Conservation (phyloP, 2,888 invertebrate genomes). For the Cryptus viduatorius region DNA sequence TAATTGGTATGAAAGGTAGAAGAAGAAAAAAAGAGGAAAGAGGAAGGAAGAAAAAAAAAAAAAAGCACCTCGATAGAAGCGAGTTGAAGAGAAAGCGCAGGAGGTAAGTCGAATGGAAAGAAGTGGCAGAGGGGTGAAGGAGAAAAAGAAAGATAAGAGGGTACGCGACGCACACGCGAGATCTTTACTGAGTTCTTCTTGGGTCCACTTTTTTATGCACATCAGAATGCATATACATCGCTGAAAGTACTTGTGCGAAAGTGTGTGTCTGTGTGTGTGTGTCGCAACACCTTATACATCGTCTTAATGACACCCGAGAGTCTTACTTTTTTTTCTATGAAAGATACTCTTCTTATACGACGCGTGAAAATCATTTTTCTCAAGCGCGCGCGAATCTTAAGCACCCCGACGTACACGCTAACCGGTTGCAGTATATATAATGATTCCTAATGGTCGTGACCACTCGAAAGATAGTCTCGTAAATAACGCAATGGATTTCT, state of each 20-base stretch:
- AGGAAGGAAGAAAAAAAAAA: constrained; percentile 50
- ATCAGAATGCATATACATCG: constrained; percentile 6
- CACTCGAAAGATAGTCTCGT: constrained; percentile 21
- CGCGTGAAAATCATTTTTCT: constrained; percentile 61
- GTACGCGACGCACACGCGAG: constrained; percentile 58
- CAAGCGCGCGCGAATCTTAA: constrained; percentile 35
- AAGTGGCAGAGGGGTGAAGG: constrained; percentile 60
- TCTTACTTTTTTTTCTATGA: constrained; percentile 27
- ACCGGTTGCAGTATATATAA: constrained; percentile 33
- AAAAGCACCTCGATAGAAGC: constrained; percentile 64
- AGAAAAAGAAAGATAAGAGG: constrained; percentile 56
- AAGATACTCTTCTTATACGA: constrained; percentile 39
- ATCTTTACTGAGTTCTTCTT: constrained; percentile 42
- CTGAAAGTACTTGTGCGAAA: constrained; percentile 34
- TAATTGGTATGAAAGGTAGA: constrained; percentile 80
- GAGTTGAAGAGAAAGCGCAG: constrained; percentile 48
- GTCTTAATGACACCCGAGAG: constrained; percentile 65
- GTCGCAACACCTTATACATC: constrained; percentile 40
- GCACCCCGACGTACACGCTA: constrained; percentile 11
- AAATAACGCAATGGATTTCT: constrained; percentile 13
- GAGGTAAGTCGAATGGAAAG: constrained; percentile 66
- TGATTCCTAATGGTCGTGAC: constrained; percentile 42
- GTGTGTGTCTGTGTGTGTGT: constrained; percentile 56
- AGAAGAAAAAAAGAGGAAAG: constrained; percentile 27
- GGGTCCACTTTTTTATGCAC: constrained; percentile 7